Conservation (phyloP, 2,797 vertebrate species). For the Hylomyscus alleni region DNA sequence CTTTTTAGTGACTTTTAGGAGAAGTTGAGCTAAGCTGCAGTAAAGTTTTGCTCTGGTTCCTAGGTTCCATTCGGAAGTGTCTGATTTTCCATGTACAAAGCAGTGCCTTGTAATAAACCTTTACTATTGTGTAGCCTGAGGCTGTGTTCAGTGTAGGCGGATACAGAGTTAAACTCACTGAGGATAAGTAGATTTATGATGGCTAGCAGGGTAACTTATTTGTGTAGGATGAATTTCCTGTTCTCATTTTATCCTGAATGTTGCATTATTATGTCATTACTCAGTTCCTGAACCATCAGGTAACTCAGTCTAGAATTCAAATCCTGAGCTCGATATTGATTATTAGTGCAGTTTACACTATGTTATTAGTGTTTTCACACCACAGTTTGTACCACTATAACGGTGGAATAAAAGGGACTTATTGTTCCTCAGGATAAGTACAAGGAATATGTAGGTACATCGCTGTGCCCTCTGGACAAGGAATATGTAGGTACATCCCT, state of each 20-base stretch:
- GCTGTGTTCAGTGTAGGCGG: neutral
- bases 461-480: too few relatives aligned
- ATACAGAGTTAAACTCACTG: constrained; percentile 7
- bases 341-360: neutral
- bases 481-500: neutral
- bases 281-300: neutral
- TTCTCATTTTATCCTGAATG: neutral
- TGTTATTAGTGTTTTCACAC: neutral
- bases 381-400: neutral
- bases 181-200: constrained; percentile 11
- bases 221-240: constrained; percentile 6
- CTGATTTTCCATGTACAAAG: neutral
- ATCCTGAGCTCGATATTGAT: neutral
- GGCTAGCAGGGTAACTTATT: neutral
- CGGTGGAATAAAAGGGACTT: neutral
- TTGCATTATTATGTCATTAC: neutral
- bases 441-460: neutral
- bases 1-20: constrained; percentile 48
- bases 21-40: constrained; percentile 26
- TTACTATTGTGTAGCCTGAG: neutral
- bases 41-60: constrained; percentile 8
- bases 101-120: neutral
- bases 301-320: constrained; percentile 7
- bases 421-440: constrained; percentile 6
- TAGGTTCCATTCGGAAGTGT: constrained; percentile 11